Conservation (phyloP, 2,113 vertebrate genomes). For the Epinephelus moara region DNA sequence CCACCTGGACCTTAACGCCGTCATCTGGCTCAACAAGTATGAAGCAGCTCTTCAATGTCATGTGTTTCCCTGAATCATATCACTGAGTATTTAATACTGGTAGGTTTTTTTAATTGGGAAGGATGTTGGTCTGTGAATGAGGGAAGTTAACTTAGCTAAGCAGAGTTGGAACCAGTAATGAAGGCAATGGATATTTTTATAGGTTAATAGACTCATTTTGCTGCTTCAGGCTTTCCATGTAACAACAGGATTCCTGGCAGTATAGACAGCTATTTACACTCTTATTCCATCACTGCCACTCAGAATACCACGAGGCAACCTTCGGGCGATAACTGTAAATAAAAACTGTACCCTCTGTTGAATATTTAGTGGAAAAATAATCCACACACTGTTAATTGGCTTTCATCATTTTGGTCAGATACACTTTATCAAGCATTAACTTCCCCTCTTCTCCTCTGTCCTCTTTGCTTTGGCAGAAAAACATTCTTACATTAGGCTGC, state of each 20-base stretch:
- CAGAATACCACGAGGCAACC: background rate
- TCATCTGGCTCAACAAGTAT: constrained; percentile 98
- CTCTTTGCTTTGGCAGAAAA: no score
- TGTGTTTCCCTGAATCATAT: background rate
- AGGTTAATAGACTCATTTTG: no score
- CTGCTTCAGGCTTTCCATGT: background rate
- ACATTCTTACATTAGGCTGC: no score
- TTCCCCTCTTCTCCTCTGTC: background rate
- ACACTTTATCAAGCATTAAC: background rate
- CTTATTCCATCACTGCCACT: background rate
- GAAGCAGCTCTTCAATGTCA: background rate
- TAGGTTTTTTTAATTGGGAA: background rate
- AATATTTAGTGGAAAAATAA: no score
- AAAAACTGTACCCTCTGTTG: background rate
- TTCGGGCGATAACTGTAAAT: no score
- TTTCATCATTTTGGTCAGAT: background rate
- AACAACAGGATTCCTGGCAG: background rate
- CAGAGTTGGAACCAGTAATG: background rate
- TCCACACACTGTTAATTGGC: no score
- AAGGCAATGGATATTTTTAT: no score
- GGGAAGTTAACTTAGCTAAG: background rate
- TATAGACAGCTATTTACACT: background rate
- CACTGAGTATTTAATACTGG: background rate
- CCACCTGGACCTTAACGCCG: constrained; percentile 94
- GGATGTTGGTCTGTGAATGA: background rate